phyloP scores from a whole-genome alignment of 2,888 invertebrate genomes.

The Pteria penguin region DNA sequence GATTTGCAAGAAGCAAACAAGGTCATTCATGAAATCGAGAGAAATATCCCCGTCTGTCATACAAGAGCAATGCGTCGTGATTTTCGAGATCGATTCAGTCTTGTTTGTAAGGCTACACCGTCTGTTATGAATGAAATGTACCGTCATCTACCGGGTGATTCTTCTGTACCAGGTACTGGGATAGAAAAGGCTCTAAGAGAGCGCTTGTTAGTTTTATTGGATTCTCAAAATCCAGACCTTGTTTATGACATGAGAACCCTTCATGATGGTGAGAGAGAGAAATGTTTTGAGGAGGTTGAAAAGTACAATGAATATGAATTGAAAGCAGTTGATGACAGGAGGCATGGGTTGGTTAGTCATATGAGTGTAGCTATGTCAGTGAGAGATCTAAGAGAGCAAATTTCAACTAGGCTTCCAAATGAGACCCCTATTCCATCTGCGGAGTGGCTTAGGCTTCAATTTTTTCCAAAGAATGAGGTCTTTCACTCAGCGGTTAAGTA shows the following conservation, averaged over 20 bases:
- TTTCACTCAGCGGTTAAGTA: not conserved
- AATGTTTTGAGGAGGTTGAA: not conserved
- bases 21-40: no score
- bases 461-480: not conserved
- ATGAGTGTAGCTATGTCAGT: conserved; percentile 10
- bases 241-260: not conserved
- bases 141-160: not conserved
- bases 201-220: not conserved
- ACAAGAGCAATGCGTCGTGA: conserved; percentile 2
- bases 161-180: not conserved
- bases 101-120: not conserved
- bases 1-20: no score
- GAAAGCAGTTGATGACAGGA: conserved; percentile 17
- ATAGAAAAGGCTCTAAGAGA: not conserved
- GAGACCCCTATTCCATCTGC: not conserved
- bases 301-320: not conserved
- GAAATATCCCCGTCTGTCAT: not conserved
- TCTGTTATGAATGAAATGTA: not conserved
- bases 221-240: conserved; percentile 9
- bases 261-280: conserved; percentile 1
- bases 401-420: not conserved
- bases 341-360: conserved; percentile 5
- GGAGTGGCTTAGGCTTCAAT: conserved; percentile 7
- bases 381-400: not conserved
- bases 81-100: not conserved